Percentiles rank a stretch among this genome's conserved stretches.
Conservation (phyloP, 1,140 invertebrate genomes). For the Cotesia glomerata region DNA sequence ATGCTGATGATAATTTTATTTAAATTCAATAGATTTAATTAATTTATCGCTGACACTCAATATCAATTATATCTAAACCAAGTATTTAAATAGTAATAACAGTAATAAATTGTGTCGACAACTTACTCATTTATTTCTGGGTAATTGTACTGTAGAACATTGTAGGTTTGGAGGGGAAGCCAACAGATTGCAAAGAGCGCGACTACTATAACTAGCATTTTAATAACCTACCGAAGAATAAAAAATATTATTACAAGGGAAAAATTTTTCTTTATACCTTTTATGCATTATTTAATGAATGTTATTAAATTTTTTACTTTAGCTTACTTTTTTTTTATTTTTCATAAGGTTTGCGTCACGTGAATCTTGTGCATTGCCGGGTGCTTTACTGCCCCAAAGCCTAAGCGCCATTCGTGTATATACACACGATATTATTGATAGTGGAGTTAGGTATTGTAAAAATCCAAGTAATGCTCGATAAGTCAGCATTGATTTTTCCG, state of each 20-base stretch:
- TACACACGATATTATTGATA: slow-evolving; percentile 78
- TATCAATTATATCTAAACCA: too few species aligned
- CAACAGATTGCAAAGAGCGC: slow-evolving; percentile 81
- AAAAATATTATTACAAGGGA: slow-evolving; percentile 20
- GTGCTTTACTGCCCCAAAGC: slow-evolving; percentile 77
- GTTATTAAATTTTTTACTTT: background rate
- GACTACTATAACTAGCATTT: slow-evolving; percentile 84
- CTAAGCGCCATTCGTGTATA: slow-evolving; percentile 79
- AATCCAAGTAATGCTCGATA: slow-evolving; percentile 67
- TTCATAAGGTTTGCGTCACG: slow-evolving; percentile 77
- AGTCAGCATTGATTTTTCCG: slow-evolving; percentile 63
- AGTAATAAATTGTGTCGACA: background rate
- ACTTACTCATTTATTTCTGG: slow-evolving; percentile 75
- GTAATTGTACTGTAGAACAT: slow-evolving; percentile 73
- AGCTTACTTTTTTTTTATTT: slow-evolving; percentile 80
- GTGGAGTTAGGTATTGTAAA: slow-evolving; percentile 77
- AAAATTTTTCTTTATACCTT: background rate
- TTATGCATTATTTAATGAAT: background rate
- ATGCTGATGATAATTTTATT: background rate
- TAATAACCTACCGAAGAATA: slow-evolving; percentile 74
- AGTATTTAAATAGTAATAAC: too few species aligned
- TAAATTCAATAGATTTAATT: background rate
- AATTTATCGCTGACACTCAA: too few species aligned
- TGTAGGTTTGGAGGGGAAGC: slow-evolving; percentile 81
- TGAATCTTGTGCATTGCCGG: slow-evolving; percentile 76